These are phyloP conservation scores for Trinorchestia longiramus DNA, from an alignment of 1,140 invertebrate genomes.

Conservation along the genomic window DNA sequence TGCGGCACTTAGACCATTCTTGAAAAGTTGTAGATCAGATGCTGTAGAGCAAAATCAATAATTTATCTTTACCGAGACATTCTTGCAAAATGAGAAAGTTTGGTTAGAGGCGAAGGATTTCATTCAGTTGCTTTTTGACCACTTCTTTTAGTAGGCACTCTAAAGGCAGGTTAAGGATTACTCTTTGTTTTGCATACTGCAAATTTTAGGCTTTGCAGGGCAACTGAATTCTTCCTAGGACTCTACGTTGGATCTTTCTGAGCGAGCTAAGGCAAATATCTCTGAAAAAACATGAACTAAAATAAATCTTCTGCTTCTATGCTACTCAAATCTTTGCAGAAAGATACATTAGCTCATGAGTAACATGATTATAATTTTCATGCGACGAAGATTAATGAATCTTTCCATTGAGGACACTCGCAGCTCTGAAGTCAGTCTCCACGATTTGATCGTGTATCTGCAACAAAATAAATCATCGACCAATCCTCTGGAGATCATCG, in stretches of 20 bases:
- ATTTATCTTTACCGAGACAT: background rate
- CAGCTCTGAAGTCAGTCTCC: too few species aligned
- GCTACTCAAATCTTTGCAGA: background rate
- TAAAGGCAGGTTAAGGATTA: background rate
- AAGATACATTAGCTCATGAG: background rate
- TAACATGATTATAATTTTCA: background rate
- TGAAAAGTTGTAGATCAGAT: background rate
- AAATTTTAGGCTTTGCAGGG: too few species aligned
- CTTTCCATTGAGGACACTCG: too few species aligned
- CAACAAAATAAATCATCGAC: too few species aligned
- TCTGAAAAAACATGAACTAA: background rate
- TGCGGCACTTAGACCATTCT: background rate
- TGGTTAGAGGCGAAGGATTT: background rate
- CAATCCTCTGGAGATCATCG: background rate
- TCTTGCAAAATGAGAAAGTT: background rate
- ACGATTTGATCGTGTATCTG: too few species aligned
- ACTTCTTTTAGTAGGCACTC: background rate
- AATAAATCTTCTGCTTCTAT: background rate
- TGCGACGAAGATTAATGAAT: background rate
- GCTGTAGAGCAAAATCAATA: background rate
- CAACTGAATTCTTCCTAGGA: background rate
- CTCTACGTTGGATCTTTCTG: background rate
- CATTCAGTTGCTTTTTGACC: background rate
- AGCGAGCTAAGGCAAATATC: background rate
- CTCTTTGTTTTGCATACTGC: too few species aligned